phyloP scores from a whole-genome alignment of 2,888 invertebrate genomes.

The Drosophila neonasuta region DNA sequence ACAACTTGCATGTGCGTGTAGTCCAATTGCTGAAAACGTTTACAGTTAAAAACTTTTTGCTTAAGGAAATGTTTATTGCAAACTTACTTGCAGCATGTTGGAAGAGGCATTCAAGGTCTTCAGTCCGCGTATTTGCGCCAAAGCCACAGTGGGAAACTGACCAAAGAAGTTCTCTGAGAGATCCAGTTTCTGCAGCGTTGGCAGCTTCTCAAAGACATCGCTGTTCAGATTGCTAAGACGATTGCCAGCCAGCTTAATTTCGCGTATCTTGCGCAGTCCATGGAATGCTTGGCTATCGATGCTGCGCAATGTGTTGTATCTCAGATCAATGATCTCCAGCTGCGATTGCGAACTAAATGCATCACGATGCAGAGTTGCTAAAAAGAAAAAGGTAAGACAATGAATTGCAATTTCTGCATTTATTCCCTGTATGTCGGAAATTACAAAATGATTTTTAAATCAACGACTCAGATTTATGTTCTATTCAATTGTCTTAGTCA shows the following conservation, averaged over 20 bases:
- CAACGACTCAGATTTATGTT: too few relatives aligned
- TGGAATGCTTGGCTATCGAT: slow-evolving; percentile 90
- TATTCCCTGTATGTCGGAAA: too few relatives aligned
- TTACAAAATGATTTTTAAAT: too few relatives aligned
- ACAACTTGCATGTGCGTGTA: slow-evolving; percentile 88
- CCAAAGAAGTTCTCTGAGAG: slow-evolving; percentile 93
- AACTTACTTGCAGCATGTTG: slow-evolving; percentile 90
- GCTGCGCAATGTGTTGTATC: slow-evolving; percentile 88
- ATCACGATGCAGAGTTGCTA: slow-evolving; percentile 86
- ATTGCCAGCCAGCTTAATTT: slow-evolving; percentile 90
- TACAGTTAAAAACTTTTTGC: background rate
- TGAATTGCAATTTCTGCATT: background rate
- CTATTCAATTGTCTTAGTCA: too few relatives aligned
- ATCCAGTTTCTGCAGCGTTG: slow-evolving; percentile 90
- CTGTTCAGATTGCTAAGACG: slow-evolving; percentile 91
- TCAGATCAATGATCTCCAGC: slow-evolving; percentile 90
- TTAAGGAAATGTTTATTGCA: background rate
- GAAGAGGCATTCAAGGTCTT: slow-evolving; percentile 91
- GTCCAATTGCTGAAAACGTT: slow-evolving; percentile 86
- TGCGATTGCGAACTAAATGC: slow-evolving; percentile 88
- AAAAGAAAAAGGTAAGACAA: background rate
- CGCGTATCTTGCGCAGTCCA: slow-evolving; percentile 86
- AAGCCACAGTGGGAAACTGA: slow-evolving; percentile 90
- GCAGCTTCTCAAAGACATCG: slow-evolving; percentile 89
- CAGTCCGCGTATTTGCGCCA: slow-evolving; percentile 87